These are phyloP conservation scores for Hyperoplus immaculatus DNA, from an alignment of 2,797 vertebrate genomes.

Conservation along the genomic window DNA sequence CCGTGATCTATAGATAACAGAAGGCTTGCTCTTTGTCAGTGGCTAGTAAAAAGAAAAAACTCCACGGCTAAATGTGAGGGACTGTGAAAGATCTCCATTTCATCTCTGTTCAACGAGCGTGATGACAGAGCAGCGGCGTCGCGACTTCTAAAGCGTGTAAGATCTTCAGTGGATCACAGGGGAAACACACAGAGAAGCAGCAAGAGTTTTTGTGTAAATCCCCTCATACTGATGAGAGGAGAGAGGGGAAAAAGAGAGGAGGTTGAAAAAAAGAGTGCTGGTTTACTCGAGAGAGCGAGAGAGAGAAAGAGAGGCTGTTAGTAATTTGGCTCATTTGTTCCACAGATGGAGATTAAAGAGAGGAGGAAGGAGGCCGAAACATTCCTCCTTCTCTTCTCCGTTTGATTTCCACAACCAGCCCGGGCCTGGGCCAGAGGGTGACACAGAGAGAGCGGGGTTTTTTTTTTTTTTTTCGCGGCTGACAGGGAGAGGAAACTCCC, in stretches of 20 bases:
- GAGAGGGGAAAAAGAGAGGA: background rate
- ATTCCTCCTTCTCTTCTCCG: slow-evolving; percentile 67
- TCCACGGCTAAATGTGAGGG: slow-evolving; percentile 57
- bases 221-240: slow-evolving; percentile 59
- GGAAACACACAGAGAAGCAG: slow-evolving; percentile 55
- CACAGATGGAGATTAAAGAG: slow-evolving; percentile 80
- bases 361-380: slow-evolving; percentile 45
- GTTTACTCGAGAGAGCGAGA: slow-evolving; percentile 61
- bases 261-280: slow-evolving; percentile 37
- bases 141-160: slow-evolving; percentile 54
- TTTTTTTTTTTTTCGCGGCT: slow-evolving; percentile 33
- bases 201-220: slow-evolving; percentile 73
- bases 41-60: slow-evolving; percentile 56
- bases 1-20: slow-evolving; percentile 74
- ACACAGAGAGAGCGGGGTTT: slow-evolving; percentile 53
- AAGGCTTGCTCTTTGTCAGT: slow-evolving; percentile 59
- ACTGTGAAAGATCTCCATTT: slow-evolving; percentile 63
- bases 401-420: slow-evolving; percentile 75
- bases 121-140: slow-evolving; percentile 72
- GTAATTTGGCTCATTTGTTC: slow-evolving; percentile 80
- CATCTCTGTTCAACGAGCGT: slow-evolving; percentile 64
- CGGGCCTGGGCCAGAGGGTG: slow-evolving; percentile 28
- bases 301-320: slow-evolving; percentile 55
- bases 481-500: slow-evolving; percentile 66
- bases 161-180: slow-evolving; percentile 74